phyloP scores from a whole-genome alignment of 2,888 invertebrate genomes.

The Phalangium opilio region DNA sequence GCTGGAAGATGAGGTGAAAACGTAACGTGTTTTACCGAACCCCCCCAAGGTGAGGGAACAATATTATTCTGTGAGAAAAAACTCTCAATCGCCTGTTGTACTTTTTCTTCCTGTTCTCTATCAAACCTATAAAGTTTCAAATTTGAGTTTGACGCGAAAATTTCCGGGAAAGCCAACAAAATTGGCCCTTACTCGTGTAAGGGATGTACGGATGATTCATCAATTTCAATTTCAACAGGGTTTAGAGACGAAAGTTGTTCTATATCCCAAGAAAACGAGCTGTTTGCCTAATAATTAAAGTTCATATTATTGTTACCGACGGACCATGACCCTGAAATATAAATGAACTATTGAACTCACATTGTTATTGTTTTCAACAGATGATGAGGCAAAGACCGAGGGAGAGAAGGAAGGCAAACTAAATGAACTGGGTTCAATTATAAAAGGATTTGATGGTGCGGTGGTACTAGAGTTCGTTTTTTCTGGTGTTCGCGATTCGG shows the following conservation, averaged over 20 bases:
- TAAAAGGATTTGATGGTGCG: slow-evolving; percentile 10
- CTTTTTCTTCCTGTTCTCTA: slow-evolving; percentile 11
- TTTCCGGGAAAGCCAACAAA: too few relatives aligned
- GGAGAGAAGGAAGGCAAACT: slow-evolving; percentile 11
- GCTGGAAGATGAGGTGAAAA: too few relatives aligned
- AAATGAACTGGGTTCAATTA: slow-evolving; percentile 11
- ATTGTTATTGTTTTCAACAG: too few relatives aligned
- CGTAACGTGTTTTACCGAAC: slow-evolving; percentile 5
- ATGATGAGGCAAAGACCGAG: slow-evolving; percentile 13
- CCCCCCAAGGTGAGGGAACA: slow-evolving; percentile 16
- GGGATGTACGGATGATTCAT: slow-evolving; percentile 11
- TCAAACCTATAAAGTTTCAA: slow-evolving; percentile 13
- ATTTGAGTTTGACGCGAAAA: too few relatives aligned
- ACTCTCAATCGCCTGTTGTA: slow-evolving; percentile 15
- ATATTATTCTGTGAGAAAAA: slow-evolving; percentile 15
- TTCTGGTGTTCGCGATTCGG: too few relatives aligned
- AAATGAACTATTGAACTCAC: too few relatives aligned
- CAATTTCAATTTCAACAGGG: slow-evolving; percentile 13
- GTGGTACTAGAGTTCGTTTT: too few relatives aligned
- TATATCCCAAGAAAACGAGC: slow-evolving; percentile 14
- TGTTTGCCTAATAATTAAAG: slow-evolving; percentile 1
- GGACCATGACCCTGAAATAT: too few relatives aligned
- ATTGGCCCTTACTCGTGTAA: slow-evolving; percentile 1
- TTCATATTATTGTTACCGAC: too few relatives aligned
- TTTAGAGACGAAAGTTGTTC: slow-evolving; percentile 12